These are phyloP conservation scores for Sclerodermus sp. DNA, from an alignment of 2,888 invertebrate genomes.

Conservation along the genomic window DNA sequence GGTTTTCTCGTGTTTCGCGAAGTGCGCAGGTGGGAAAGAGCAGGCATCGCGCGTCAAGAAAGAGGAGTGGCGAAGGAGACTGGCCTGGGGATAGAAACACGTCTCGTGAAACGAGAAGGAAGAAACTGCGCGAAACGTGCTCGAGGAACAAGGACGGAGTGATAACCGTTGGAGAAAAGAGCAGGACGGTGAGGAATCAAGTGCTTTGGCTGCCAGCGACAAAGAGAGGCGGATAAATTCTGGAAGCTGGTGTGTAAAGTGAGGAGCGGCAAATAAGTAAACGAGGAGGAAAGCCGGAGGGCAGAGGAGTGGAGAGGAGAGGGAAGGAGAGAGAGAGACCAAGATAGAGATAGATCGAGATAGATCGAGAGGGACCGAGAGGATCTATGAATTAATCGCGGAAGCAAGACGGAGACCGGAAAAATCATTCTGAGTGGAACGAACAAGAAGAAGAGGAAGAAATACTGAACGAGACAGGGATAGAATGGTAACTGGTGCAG, in stretches of 20 bases:
- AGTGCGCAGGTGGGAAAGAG: conserved; percentile 1
- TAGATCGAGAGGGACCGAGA: too few species aligned
- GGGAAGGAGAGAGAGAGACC: neutral
- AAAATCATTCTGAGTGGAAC: too few species aligned
- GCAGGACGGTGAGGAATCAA: conserved; percentile 6
- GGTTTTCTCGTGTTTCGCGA: neutral
- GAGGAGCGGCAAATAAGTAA: conserved; percentile 6
- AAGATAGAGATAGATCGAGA: too few species aligned
- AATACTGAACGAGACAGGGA: too few species aligned
- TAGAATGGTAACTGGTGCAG: too few species aligned
- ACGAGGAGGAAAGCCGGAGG: neutral
- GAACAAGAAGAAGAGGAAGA: too few species aligned
- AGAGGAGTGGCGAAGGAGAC: neutral
- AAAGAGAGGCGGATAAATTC: neutral
- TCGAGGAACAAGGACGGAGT: too few species aligned
- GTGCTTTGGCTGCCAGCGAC: conserved; percentile 16
- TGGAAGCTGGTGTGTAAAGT: conserved; percentile 6
- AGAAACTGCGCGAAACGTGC: too few species aligned
- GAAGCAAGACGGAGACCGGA: too few species aligned
- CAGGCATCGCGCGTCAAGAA: neutral
- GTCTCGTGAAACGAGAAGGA: too few species aligned
- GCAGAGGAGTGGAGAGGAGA: conserved; percentile 11
- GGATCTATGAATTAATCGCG: too few species aligned
- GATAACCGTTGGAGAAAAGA: neutral
- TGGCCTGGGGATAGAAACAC: too few species aligned